Conservation (phyloP, 2,113 vertebrate genomes). For the rat (Rattus norvegicus) region GRCr8 NC_086036.1:61181501-61182000, state of each 20-base stretch:
- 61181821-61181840: not conserved
- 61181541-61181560: not conserved
- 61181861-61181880: not conserved
- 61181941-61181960: too few species aligned
- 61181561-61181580: too few species aligned
- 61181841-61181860: not conserved
- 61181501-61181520: not conserved
- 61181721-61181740: not conserved
- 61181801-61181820: not conserved
- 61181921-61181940: not conserved
- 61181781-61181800: not conserved
- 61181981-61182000: not conserved
- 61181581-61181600: too few species aligned
- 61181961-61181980: not conserved
- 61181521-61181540: not conserved
- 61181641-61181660: too few species aligned
- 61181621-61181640: too few species aligned
- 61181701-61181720: not conserved
- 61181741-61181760: not conserved
- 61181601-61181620: too few species aligned
- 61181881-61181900: not conserved
- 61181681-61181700: not conserved
- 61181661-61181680: too few species aligned
- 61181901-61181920: not conserved
- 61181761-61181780: not conserved